phyloP scores from a whole-genome alignment of 2,113 vertebrate genomes.

The Porphyrio hochstetteri region DNA sequence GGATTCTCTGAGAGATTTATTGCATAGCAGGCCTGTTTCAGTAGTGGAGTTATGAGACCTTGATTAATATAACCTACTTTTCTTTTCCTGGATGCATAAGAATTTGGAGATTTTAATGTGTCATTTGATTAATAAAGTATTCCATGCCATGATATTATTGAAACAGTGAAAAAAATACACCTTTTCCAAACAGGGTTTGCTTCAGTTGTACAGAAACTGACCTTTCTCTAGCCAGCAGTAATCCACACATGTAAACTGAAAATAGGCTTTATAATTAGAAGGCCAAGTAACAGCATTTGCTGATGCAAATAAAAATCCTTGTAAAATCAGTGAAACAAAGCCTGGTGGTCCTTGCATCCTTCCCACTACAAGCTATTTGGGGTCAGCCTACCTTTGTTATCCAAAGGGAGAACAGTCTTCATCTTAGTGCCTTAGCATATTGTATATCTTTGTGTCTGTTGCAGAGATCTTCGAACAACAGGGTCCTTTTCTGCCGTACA shows the following conservation, averaged over 20 bases:
- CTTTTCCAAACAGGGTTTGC: neutral
- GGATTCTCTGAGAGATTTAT: neutral
- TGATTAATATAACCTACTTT: neutral
- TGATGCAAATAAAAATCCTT: constrained; percentile 3
- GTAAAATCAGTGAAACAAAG: neutral
- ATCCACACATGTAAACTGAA: neutral
- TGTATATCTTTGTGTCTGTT: neutral
- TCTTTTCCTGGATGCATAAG: neutral
- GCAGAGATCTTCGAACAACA: neutral
- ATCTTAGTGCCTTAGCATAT: neutral
- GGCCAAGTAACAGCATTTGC: neutral
- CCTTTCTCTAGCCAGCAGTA: neutral
- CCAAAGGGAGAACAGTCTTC: neutral
- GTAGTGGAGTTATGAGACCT: neutral
- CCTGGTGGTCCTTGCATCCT: neutral
- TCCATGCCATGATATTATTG: neutral
- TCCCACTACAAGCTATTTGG: neutral
- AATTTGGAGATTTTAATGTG: neutral
- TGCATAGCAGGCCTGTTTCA: neutral
- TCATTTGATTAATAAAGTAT: neutral
- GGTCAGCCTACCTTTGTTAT: neutral
- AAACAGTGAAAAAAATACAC: neutral
- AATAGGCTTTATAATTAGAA: neutral
- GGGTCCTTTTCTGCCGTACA: fast-evolving
- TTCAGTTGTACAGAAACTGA: neutral